A percentile compares a stretch with the other conserved stretches of the same genome.
Evolutionary conservation across 2,888 invertebrate species (phyloP).

Genomic region (Oligia latruncula): DNA sequence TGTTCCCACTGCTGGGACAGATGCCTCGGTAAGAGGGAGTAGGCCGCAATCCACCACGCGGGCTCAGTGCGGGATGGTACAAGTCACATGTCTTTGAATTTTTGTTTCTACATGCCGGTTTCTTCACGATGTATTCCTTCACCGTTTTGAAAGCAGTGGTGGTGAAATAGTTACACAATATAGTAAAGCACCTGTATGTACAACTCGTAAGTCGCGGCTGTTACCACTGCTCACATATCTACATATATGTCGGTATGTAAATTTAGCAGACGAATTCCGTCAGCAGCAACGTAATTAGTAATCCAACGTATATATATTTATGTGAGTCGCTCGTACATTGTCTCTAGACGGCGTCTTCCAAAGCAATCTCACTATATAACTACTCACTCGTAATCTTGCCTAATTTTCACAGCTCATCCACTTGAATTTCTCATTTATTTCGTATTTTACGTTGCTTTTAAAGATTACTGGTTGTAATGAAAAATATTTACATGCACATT

Average conservation of each 20-base stretch:
- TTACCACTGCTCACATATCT: neutral
- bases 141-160: neutral
- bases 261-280: neutral
- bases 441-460: neutral
- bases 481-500: conserved; percentile 6
- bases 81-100: neutral
- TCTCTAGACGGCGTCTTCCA: neutral
- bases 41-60: neutral
- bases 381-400: no score
- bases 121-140: neutral
- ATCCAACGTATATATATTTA: conserved; percentile 5
- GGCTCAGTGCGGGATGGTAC: neutral
- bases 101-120: neutral
- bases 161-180: neutral
- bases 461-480: neutral
- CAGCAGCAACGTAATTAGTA: conserved; percentile 8
- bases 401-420: conserved; percentile 3
- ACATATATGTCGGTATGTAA: neutral
- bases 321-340: neutral
- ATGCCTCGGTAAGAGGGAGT: neutral
- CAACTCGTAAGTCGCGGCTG: neutral
- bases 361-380: conserved; percentile 2
- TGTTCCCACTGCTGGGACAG: neutral
- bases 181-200: neutral
- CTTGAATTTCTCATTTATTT: neutral